A percentile compares a stretch with the other conserved stretches of the same genome.
phyloP scores from a whole-genome alignment of 2,888 invertebrate genomes.

The Tipula lateralis region DNA sequence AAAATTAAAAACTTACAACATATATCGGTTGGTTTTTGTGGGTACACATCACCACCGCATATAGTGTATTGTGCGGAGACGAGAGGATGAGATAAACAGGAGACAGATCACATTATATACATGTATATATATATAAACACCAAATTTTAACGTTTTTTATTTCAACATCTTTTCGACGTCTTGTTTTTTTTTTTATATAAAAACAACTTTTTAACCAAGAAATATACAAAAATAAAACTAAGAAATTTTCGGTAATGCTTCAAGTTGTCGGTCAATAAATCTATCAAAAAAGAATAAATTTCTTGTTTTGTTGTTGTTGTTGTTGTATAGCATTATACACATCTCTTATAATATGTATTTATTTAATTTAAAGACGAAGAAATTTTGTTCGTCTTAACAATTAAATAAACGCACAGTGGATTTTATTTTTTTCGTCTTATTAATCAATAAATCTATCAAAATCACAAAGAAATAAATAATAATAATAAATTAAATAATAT shows the following conservation, averaged over 20 bases:
- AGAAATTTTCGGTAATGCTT: slow-evolving; percentile 24
- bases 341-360: neutral
- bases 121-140: neutral
- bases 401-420: slow-evolving; percentile 24
- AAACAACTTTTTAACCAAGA: slow-evolving; percentile 9
- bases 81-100: neutral
- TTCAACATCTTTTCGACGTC: slow-evolving; percentile 6
- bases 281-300: slow-evolving; percentile 24
- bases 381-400: neutral
- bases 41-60: neutral
- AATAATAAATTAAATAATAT: slow-evolving; percentile 24
- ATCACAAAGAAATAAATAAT: slow-evolving; percentile 24
- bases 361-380: slow-evolving; percentile 6
- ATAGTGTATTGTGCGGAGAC: neutral
- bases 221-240: slow-evolving; percentile 24
- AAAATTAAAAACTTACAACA: slow-evolving; percentile 1
- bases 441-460: slow-evolving; percentile 24
- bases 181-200: neutral
- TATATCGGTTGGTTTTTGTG: neutral
- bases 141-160: slow-evolving; percentile 1
- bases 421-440: slow-evolving; percentile 14
- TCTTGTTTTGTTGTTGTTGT: neutral
- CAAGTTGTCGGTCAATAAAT: slow-evolving; percentile 24
- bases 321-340: no score
- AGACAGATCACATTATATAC: neutral